These are phyloP conservation scores for Heterochromis multidens DNA, from an alignment of 2,113 vertebrate genomes.

Conservation along the genomic window DNA sequence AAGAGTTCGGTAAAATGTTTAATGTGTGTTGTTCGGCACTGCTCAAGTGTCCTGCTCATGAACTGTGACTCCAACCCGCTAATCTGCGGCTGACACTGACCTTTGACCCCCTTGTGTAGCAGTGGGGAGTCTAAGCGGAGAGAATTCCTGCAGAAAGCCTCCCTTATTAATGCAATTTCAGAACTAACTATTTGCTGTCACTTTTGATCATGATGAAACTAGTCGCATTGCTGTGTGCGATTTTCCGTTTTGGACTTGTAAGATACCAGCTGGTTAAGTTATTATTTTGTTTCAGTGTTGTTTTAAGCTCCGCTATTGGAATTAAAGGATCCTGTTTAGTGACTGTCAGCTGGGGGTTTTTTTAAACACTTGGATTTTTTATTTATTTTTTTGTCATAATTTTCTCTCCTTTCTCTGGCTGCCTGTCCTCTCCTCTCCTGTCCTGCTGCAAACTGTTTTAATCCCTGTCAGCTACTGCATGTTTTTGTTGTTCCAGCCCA, in stretches of 20 bases:
- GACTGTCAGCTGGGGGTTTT: background rate
- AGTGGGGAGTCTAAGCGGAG: background rate
- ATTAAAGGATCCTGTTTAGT: background rate
- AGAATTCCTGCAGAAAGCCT: background rate
- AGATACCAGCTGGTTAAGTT: background rate
- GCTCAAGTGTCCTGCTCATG: background rate
- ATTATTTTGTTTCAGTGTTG: background rate
- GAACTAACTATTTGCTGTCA: background rate
- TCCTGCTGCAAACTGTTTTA: conserved; percentile 11
- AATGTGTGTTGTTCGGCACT: background rate
- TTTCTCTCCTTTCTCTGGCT: background rate
- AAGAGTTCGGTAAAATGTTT: background rate
- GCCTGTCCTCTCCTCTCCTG: background rate
- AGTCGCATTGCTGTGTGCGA: background rate
- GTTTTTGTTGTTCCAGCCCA: conserved; percentile 2
- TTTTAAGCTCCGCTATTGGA: background rate
- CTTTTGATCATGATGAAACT: background rate
- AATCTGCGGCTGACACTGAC: background rate
- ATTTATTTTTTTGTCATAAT: background rate
- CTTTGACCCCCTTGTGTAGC: background rate
- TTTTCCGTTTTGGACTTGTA: background rate
- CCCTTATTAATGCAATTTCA: background rate
- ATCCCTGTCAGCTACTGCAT: conserved; percentile 15
- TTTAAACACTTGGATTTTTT: background rate
- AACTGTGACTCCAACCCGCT: background rate